A percentile compares a stretch with the other conserved stretches of the same genome.
phyloP scores from a whole-genome alignment of 2,797 vertebrate genomes.

The Oreochromis grahami region DNA sequence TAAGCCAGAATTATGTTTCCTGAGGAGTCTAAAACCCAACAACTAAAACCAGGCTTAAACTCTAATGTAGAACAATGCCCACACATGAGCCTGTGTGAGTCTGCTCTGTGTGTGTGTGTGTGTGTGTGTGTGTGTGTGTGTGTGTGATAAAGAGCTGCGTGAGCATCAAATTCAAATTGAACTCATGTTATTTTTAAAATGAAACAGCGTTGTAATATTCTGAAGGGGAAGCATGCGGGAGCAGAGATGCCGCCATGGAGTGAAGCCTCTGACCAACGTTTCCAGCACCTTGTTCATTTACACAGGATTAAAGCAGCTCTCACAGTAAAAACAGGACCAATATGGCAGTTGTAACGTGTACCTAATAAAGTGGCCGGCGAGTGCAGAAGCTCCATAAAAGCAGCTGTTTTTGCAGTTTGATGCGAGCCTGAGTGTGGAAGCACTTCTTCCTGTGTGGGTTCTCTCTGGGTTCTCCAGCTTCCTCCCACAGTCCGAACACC shows the following conservation, averaged over 20 bases:
- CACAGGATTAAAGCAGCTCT: not conserved
- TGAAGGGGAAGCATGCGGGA: too few relatives aligned
- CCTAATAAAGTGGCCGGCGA: not conserved
- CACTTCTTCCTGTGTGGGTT: not conserved
- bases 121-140: not conserved
- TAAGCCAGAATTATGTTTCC: not conserved
- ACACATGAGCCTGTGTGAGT: not conserved
- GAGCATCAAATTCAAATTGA: not conserved
- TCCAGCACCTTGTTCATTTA: not conserved
- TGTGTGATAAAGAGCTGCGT: not conserved
- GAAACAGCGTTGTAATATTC: not conserved
- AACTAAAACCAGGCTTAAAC: not conserved
- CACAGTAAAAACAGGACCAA: not conserved
- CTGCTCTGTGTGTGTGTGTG: rapidly evolving
- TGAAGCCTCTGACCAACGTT: not conserved
- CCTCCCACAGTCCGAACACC: not conserved
- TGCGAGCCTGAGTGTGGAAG: not conserved
- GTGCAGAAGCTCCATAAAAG: not conserved
- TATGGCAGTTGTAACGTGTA: not conserved
- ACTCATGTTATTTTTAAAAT: not conserved
- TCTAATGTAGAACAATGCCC: not conserved
- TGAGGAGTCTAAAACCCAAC: not conserved
- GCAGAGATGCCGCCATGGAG: not conserved
- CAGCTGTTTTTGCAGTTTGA: not conserved
- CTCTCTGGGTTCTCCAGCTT: not conserved